Base-by-base conservation (phyloP, 2,888 invertebrate genomes). In the Pheosia tremula region DNA sequence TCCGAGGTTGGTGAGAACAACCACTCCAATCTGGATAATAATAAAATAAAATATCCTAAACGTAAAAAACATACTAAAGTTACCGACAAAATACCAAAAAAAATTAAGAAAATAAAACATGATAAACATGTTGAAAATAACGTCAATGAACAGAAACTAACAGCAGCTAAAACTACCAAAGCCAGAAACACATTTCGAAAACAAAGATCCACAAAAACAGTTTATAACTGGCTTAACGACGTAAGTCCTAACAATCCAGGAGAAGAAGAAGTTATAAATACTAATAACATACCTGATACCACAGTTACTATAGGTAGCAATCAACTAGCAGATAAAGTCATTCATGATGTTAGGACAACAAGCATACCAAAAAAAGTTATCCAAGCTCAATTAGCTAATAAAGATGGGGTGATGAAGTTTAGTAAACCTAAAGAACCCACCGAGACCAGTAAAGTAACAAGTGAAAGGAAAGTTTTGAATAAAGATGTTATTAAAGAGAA, bases 371-470 rank as follows among this genome's bases (percentile, higher is more conserved):
- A 83, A 56, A 89, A 83, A 74, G 72, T 79, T 5, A 66, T 91
- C 13, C 93, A 93, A 80, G 73, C 92, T 4, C 82, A 82, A 67
- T 70, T 93, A 58, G 79, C 84, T 3, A 91, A 93, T 62, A 90
- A 86, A 77, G 84, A 79, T 63, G 92, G 92, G 2, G 67, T 87
- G 39, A 91, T 93, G 91, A 93, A 92, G 71, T 93, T 80, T 65
- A 68, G 70, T 37, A 90, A 85, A 64, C 89, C 90, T 6, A 78
- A 79, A 70, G 47, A 62, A 45, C 10, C 10, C 1, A 36, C n/a
- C 7, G 37, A 50, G 6, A 59, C 43, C 5, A 57, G 45, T 5
- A 71, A 57, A 53, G 49, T 11, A 41, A 56, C 61, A 64, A 64
- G 58, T 8, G 52, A 62, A 50, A 66, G 52, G 56, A 60, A 66